Conservation (phyloP, 2,888 invertebrate species). For the Erynnis tages region DNA sequence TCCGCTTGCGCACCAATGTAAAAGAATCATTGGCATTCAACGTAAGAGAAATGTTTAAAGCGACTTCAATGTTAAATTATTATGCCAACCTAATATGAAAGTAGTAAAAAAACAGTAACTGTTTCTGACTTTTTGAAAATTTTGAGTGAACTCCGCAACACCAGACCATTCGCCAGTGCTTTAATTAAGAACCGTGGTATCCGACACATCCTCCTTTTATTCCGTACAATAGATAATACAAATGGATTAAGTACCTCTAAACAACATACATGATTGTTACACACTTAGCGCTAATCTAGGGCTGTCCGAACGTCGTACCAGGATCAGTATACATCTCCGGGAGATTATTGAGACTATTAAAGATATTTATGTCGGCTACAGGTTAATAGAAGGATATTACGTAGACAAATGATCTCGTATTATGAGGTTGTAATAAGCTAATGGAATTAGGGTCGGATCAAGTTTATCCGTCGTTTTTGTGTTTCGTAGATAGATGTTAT, state of each 20-base stretch:
- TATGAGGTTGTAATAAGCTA: background rate
- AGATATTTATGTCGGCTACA: slow-evolving; percentile 17
- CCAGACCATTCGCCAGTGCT: no score
- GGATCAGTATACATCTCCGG: slow-evolving; percentile 24
- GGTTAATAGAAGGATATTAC: slow-evolving; percentile 11
- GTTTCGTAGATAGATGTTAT: background rate
- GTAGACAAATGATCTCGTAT: slow-evolving; percentile 7
- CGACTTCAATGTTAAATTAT: no score
- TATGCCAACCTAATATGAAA: no score
- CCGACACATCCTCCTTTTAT: no score
- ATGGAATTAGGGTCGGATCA: background rate
- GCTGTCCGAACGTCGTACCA: slow-evolving; percentile 21
- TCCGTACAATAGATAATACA: background rate
- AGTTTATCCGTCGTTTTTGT: background rate
- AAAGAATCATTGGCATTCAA: no score
- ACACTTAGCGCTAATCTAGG: slow-evolving; percentile 20
- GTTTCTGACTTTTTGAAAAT: no score
- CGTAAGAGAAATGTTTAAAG: no score
- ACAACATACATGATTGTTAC: slow-evolving; percentile 15
- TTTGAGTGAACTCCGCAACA: no score
- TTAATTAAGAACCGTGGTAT: no score
- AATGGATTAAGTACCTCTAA: background rate
- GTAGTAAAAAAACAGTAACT: no score
- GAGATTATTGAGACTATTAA: slow-evolving; percentile 23
- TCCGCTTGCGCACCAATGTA: no score